Evolutionary conservation across 2,797 vertebrate genomes (phyloP).

Genomic region (Paguma larvata): DNA sequence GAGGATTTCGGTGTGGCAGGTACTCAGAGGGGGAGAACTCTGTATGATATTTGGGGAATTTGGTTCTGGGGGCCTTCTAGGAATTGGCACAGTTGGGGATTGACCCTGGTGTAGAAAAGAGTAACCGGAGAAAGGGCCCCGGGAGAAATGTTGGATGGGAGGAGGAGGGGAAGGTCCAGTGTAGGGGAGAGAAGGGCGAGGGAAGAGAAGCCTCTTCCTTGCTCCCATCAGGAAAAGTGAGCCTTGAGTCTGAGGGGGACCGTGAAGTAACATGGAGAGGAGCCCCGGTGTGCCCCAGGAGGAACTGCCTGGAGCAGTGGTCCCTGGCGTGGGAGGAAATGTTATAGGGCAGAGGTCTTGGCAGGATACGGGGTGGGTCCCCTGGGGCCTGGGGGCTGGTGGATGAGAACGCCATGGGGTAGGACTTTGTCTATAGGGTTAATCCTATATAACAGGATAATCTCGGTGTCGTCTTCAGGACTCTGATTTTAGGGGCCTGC

Average conservation of each 20-base stretch:
- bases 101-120: not conserved
- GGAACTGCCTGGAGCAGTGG: not conserved
- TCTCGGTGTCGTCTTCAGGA: slow-evolving; percentile 11
- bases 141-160: not conserved
- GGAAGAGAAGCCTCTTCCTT: not conserved
- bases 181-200: not conserved
- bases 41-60: slow-evolving; percentile 20
- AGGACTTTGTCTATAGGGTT: not conserved
- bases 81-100: slow-evolving; percentile 56
- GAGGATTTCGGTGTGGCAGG: slow-evolving; percentile 6
- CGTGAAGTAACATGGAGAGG: not conserved
- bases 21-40: not conserved
- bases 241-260: not conserved
- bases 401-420: not conserved
- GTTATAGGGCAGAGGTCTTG: not conserved
- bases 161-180: not conserved
- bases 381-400: not conserved
- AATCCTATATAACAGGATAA: slow-evolving; percentile 34
- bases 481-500: not conserved
- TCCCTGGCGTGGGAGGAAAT: not conserved
- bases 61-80: slow-evolving; percentile 67
- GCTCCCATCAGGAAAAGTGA: not conserved
- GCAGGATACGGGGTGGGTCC: not conserved
- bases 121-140: not conserved
- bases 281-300: not conserved